A percentile compares a stretch with the other conserved stretches of the same genome.
These are phyloP conservation scores for Acanthis flammea DNA, from an alignment of 2,797 vertebrate species.

Conservation along the genomic window DNA sequence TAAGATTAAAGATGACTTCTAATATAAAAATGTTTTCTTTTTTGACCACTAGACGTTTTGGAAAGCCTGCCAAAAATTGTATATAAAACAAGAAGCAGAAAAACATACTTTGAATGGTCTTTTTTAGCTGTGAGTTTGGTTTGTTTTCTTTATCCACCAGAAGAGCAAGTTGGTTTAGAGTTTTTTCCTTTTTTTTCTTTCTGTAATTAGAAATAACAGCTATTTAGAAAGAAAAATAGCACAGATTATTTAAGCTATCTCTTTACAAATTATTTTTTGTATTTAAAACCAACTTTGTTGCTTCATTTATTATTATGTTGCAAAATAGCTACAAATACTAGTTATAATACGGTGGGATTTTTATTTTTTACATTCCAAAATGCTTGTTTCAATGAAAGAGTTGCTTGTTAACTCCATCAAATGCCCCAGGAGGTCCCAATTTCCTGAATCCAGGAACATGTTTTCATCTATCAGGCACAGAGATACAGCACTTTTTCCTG, in stretches of 20 bases:
- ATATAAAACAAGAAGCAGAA: neutral
- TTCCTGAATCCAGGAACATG: neutral
- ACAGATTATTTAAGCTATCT: neutral
- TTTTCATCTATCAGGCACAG: neutral
- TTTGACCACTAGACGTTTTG: neutral
- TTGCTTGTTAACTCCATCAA: neutral
- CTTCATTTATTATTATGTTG: neutral
- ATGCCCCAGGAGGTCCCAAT: neutral
- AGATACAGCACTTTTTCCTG: neutral
- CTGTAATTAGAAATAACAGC: neutral
- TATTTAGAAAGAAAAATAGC: neutral
- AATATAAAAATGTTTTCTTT: neutral
- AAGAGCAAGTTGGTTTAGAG: neutral
- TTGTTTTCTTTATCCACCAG: neutral
- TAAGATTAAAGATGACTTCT: neutral
- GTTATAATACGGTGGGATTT: fast-evolving
- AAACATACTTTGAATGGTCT: neutral
- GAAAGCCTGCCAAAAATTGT: neutral
- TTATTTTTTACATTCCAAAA: neutral
- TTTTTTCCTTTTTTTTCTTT: neutral
- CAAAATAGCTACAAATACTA: neutral
- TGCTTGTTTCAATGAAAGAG: neutral
- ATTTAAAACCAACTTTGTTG: neutral
- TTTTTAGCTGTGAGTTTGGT: neutral
- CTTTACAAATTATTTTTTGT: neutral